Conservation (phyloP, 1,140 invertebrate species). For the Metopolophium dirhodum region DNA sequence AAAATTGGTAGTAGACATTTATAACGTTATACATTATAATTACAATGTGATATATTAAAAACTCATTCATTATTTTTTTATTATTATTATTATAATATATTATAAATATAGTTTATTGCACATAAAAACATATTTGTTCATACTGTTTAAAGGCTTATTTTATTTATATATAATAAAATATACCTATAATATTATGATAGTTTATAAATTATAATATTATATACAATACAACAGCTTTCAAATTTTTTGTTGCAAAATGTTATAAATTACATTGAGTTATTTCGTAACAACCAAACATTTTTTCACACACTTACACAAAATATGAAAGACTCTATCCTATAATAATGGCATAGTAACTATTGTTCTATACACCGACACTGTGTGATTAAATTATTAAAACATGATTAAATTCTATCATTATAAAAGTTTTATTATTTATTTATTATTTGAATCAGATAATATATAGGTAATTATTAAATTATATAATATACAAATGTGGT, state of each 20-base stretch:
- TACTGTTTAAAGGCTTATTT: not conserved
- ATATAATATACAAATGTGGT: not conserved
- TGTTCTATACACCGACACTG: not conserved
- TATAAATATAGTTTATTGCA: not conserved
- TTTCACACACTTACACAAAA: not conserved
- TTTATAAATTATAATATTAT: no score
- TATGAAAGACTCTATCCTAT: not conserved
- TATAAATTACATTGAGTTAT: not conserved
- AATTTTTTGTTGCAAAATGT: not conserved
- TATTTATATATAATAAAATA: not conserved
- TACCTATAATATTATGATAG: not conserved
- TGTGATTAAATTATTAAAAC: not conserved
- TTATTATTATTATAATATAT: no score
- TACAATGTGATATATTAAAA: not conserved
- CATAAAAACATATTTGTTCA: not conserved
- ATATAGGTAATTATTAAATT: not conserved
- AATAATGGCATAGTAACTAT: no score
- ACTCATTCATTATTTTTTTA: no score
- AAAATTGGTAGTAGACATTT: not conserved
- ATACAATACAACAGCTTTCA: not conserved
- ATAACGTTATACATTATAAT: not conserved
- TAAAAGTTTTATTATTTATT: not conserved
- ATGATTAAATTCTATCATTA: not conserved
- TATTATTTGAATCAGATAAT: not conserved
- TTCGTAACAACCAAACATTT: not conserved